Percentiles rank a stretch among this genome's conserved stretches.
phyloP scores from a whole-genome alignment of 2,113 vertebrate species.

The Pterocles gutturalis region DNA sequence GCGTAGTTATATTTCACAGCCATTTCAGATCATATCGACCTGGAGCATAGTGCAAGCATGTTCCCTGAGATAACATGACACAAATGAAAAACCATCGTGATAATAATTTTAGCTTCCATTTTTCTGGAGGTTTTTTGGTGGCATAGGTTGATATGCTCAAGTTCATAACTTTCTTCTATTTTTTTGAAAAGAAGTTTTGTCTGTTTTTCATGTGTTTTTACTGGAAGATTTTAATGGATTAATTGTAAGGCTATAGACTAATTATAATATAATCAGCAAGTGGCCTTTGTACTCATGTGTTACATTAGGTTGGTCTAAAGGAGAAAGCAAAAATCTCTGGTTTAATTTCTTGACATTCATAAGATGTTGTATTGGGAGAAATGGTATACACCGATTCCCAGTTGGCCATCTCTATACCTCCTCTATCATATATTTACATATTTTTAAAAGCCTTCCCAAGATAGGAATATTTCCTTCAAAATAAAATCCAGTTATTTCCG shows the following conservation, averaged over 20 bases:
- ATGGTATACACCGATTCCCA: neutral
- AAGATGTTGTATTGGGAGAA: neutral
- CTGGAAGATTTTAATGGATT: neutral
- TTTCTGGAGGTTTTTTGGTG: neutral
- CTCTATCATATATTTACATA: rapidly evolving
- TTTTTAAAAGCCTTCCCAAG: neutral
- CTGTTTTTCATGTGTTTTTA: neutral
- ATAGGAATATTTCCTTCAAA: neutral
- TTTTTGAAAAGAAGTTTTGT: neutral
- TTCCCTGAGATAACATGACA: neutral
- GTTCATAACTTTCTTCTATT: neutral
- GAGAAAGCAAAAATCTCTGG: neutral
- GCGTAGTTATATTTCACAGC: neutral
- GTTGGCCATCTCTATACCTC: neutral
- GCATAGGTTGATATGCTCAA: neutral
- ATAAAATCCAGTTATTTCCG: neutral
- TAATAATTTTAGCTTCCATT: neutral
- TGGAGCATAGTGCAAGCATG: neutral
- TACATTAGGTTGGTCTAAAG: neutral
- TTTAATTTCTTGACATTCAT: neutral
- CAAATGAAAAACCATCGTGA: neutral
- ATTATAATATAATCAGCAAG: neutral
- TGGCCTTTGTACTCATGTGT: neutral
- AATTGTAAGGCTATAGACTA: neutral
- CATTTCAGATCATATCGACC: neutral